Percentiles rank a stretch among this genome's conserved stretches.
phyloP scores from a whole-genome alignment of 2,888 invertebrate species.

The Camptogramma bilineatum region DNA sequence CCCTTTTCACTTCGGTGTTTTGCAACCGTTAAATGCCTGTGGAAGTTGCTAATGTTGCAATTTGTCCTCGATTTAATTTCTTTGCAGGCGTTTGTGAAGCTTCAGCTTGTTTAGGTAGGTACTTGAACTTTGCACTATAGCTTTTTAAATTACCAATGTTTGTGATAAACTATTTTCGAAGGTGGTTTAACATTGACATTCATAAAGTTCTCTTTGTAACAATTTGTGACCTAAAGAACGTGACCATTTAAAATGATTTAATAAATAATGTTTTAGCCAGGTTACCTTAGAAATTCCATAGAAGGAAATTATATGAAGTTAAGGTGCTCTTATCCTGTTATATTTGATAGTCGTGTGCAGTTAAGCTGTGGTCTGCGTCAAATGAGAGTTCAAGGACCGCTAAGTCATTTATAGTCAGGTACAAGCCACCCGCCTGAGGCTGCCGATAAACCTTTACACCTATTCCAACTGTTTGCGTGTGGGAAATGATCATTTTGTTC shows the following conservation, averaged over 20 bases:
- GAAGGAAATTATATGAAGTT: conserved; percentile 8
- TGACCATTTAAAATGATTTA: conserved; percentile 26
- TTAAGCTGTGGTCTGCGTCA: conserved; percentile 39
- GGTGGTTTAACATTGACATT: conserved; percentile 34
- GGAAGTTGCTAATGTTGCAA: conserved; percentile 52
- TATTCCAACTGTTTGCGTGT: conserved; percentile 62
- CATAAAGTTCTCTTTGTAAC: conserved; percentile 31
- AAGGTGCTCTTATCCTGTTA: conserved; percentile 50
- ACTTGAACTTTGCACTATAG: not conserved
- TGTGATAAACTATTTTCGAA: no score
- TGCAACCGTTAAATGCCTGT: conserved; percentile 54
- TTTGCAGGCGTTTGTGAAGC: not conserved
- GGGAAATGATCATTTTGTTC: conserved; percentile 59
- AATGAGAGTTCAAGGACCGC: conserved; percentile 68
- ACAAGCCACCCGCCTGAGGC: conserved; percentile 61
- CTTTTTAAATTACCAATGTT: not conserved
- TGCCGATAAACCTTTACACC: conserved; percentile 52
- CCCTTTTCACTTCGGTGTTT: conserved; percentile 65
- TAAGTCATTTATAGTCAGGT: conserved; percentile 70
- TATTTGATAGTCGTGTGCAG: conserved; percentile 43
- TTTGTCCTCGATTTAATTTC: conserved; percentile 43
- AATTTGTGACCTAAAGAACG: conserved; percentile 40
- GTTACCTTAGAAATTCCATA: conserved; percentile 12
- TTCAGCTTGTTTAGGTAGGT: not conserved
- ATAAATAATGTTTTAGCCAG: conserved; percentile 26